phyloP scores from a whole-genome alignment of 2,113 vertebrate species.

The Strix uralensis region DNA sequence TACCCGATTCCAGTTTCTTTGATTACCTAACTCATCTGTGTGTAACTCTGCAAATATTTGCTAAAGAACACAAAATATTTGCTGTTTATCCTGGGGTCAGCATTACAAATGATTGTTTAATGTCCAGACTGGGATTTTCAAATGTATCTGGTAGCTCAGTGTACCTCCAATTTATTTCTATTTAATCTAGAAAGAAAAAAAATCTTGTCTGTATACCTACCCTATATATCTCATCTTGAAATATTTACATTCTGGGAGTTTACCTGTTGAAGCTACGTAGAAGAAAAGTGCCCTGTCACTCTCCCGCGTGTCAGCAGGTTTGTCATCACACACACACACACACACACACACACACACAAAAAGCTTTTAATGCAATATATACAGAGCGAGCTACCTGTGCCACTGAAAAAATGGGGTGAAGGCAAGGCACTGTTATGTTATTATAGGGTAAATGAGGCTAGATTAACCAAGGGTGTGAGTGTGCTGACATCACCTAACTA shows the following conservation, averaged over 20 bases:
- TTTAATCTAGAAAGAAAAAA: not conserved
- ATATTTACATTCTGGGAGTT: not conserved
- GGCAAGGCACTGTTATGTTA: not conserved
- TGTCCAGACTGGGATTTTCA: not conserved
- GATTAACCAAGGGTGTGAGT: not conserved
- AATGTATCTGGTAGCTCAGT: not conserved
- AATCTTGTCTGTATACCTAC: not conserved
- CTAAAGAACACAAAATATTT: slow-evolving; percentile 35
- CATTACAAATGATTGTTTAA: not conserved
- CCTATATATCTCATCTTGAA: not conserved
- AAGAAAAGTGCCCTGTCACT: not conserved
- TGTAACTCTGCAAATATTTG: slow-evolving; percentile 28
- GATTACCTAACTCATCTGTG: slow-evolving; percentile 2
- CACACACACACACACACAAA: accelerated
- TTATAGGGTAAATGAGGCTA: not conserved
- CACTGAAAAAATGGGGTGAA: not conserved
- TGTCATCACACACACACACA: not conserved
- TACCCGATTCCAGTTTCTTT: not conserved
- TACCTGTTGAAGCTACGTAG: not conserved
- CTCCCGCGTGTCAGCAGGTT: not conserved
- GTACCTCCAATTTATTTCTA: not conserved
- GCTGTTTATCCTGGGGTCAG: not conserved
- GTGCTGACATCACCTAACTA: slow-evolving; percentile 50
- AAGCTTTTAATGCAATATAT: not conserved
- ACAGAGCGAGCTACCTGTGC: accelerated